Conservation (phyloP, 2,797 vertebrate genomes). For the Typhlichthys subterraneus region DNA sequence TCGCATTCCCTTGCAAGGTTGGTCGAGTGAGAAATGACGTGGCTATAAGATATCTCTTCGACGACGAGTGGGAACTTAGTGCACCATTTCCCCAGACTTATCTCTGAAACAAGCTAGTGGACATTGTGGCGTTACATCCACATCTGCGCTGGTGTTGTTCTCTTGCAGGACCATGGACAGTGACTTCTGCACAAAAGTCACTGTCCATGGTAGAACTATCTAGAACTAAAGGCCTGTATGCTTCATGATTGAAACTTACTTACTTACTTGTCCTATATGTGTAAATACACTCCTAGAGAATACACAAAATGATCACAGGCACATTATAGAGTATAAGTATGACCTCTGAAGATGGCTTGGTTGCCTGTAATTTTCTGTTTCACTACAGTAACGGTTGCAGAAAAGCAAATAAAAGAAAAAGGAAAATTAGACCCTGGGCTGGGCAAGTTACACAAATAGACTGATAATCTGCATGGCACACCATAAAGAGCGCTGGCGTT, state of each 20-base stretch:
- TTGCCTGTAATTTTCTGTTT: slow-evolving; percentile 67
- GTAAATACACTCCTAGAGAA: neutral
- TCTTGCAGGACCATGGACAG: neutral
- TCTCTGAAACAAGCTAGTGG: slow-evolving; percentile 19
- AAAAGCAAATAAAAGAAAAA: slow-evolving; percentile 75
- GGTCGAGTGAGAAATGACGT: slow-evolving; percentile 3
- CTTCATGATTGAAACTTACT: too few species aligned
- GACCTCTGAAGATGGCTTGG: slow-evolving; percentile 68
- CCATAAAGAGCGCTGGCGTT: slow-evolving; percentile 69
- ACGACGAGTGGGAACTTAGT: slow-evolving; percentile 2
- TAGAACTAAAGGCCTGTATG: too few species aligned
- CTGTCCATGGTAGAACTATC: too few species aligned
- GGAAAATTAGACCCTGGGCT: slow-evolving; percentile 75
- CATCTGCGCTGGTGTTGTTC: slow-evolving; percentile 19
- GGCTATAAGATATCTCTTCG: slow-evolving; percentile 9
- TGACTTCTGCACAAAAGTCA: too few species aligned
- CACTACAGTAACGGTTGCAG: slow-evolving; percentile 64
- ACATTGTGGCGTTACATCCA: neutral
- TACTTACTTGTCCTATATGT: neutral
- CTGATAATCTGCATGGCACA: slow-evolving; percentile 74
- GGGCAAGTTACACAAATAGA: slow-evolving; percentile 78
- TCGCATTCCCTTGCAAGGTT: neutral
- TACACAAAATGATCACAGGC: slow-evolving; percentile 45
- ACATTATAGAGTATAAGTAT: slow-evolving; percentile 59
- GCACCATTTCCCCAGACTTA: slow-evolving; percentile 9